A percentile compares a stretch with the other conserved stretches of the same genome.
These are phyloP conservation scores for Tenthredo mesomela DNA, from an alignment of 2,888 invertebrate genomes.

Conservation along the genomic window DNA sequence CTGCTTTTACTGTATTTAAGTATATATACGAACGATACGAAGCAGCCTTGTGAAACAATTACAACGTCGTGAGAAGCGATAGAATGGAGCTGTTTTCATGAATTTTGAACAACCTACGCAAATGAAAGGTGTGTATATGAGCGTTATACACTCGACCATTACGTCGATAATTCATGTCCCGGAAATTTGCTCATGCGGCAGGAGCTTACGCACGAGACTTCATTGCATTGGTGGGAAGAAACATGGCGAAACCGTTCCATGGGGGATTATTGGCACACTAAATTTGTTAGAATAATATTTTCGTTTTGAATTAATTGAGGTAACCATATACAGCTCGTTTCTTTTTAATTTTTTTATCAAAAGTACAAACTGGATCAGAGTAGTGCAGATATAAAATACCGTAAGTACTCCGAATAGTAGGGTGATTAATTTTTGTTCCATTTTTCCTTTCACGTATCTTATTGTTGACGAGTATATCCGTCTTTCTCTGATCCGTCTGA, in stretches of 20 bases:
- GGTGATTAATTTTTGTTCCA: not conserved
- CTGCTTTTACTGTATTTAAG: not conserved
- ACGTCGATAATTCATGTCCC: constrained; percentile 7
- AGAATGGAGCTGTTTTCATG: not conserved
- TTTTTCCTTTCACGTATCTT: not conserved
- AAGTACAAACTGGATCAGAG: not conserved
- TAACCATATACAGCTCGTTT: too few species aligned
- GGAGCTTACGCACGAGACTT: not conserved
- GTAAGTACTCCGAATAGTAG: not conserved
- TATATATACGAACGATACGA: too few species aligned
- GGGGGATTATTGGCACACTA: not conserved
- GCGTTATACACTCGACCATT: not conserved
- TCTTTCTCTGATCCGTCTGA: not conserved
- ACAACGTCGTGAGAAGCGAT: not conserved
- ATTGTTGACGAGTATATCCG: constrained; percentile 7
- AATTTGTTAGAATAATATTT: not conserved
- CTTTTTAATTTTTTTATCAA: not conserved
- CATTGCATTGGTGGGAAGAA: not conserved
- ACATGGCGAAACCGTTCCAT: constrained; percentile 4
- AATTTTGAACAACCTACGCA: not conserved
- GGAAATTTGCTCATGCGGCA: constrained; percentile 17
- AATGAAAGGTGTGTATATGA: not conserved
- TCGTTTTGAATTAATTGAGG: not conserved
- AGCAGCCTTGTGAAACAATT: not conserved
- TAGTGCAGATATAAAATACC: not conserved